Evolutionary conservation across 2,113 vertebrate species (phyloP).

Genomic region (Himantopus leucocephalus): DNA sequence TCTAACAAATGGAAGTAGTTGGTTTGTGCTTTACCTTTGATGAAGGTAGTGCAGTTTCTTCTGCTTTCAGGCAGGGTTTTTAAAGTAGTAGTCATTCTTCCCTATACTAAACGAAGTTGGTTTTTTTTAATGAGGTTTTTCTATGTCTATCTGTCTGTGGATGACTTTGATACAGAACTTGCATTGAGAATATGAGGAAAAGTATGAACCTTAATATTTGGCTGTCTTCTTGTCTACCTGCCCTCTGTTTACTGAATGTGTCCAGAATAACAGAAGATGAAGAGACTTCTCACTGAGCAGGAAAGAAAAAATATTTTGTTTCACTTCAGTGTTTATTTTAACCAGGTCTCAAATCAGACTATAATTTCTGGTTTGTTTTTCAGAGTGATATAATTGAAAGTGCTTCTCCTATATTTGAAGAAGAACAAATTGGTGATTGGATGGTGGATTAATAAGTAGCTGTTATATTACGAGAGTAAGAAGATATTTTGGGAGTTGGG

Average conservation of each 20-base stretch:
- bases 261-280: not conserved
- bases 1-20: not conserved
- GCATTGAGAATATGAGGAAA: not conserved
- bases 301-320: not conserved
- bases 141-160: not conserved
- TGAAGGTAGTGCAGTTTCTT: not conserved
- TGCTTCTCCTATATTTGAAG: conserved; percentile 52
- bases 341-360: not conserved
- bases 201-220: not conserved
- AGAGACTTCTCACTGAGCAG: not conserved
- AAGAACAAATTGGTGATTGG: conserved; percentile 46
- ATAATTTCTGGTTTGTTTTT: conserved; percentile 65
- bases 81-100: not conserved
- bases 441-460: conserved; percentile 66
- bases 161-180: not conserved
- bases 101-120: not conserved
- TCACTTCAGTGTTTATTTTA: not conserved
- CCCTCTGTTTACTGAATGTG: not conserved
- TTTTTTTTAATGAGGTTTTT: not conserved
- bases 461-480: conserved; percentile 50
- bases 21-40: not conserved
- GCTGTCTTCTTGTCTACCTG: not conserved
- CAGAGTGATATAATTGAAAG: conserved; percentile 63
- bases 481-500: conserved; percentile 45
- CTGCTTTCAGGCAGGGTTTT: not conserved